These are phyloP conservation scores for Apodemus agrarius DNA, from an alignment of 2,797 vertebrate species.

Conservation along the genomic window DNA sequence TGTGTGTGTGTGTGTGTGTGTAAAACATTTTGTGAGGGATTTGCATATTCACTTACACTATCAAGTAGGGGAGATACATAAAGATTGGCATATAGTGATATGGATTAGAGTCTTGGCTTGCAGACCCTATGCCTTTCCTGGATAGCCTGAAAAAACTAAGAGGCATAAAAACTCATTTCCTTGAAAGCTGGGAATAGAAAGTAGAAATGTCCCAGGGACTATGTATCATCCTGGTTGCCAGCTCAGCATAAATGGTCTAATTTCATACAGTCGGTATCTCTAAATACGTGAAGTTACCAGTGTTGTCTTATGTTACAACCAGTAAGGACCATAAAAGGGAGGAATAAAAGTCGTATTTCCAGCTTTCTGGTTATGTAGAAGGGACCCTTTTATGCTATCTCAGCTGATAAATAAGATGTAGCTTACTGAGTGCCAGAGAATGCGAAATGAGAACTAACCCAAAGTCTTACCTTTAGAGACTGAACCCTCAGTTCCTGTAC, in stretches of 20 bases:
- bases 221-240: not conserved
- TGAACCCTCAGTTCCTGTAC: not conserved
- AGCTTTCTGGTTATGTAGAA: not conserved
- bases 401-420: not conserved
- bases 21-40: not conserved
- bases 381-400: not conserved
- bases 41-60: not conserved
- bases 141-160: not conserved
- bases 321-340: not conserved
- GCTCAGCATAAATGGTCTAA: not conserved
- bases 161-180: too few species aligned
- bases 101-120: not conserved
- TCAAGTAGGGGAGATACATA: not conserved
- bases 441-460: not conserved
- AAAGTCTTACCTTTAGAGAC: not conserved
- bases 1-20: not conserved
- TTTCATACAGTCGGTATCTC: not conserved
- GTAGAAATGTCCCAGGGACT: not conserved
- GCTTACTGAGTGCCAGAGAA: fast-evolving
- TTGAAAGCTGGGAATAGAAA: not conserved
- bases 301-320: not conserved
- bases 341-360: too few species aligned
- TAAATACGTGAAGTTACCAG: not conserved
- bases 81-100: not conserved
- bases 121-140: not conserved